phyloP scores from a whole-genome alignment of 1,140 invertebrate species.

The Zaprionus ornatus region DNA sequence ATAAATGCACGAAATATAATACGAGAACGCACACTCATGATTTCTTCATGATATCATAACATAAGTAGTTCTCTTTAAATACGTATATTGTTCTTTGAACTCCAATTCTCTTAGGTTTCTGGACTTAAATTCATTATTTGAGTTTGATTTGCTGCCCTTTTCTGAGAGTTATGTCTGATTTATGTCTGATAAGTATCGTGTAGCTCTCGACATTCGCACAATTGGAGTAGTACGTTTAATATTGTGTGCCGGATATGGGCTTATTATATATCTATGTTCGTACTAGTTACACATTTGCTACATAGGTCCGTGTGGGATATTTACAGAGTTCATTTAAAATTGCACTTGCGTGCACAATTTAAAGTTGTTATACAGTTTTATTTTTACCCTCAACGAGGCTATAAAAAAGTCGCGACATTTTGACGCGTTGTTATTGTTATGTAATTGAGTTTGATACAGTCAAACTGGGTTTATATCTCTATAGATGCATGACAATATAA shows the following conservation, averaged over 20 bases:
- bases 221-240: background rate
- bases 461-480: constrained; percentile 8
- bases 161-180: background rate
- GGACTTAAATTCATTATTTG: background rate
- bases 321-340: constrained; percentile 27
- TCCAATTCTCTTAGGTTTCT: background rate
- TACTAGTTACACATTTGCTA: background rate
- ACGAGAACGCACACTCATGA: background rate
- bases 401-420: constrained; percentile 33
- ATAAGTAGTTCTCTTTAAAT: background rate
- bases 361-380: background rate
- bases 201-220: background rate
- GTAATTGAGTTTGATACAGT: constrained; percentile 38
- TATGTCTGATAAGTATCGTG: background rate
- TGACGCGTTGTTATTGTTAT: constrained; percentile 56
- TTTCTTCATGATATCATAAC: background rate
- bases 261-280: background rate
- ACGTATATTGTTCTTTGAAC: background rate
- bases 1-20: background rate
- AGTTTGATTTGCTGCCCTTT: background rate
- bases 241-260: background rate
- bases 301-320: constrained; percentile 11
- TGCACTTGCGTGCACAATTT: constrained; percentile 42
- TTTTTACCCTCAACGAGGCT: too few relatives aligned
- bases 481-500: background rate